Percentiles rank a stretch among this genome's conserved stretches.
These are phyloP conservation scores for Leptopilina myrica DNA, from an alignment of 2,888 invertebrate species.

Conservation along the genomic window DNA sequence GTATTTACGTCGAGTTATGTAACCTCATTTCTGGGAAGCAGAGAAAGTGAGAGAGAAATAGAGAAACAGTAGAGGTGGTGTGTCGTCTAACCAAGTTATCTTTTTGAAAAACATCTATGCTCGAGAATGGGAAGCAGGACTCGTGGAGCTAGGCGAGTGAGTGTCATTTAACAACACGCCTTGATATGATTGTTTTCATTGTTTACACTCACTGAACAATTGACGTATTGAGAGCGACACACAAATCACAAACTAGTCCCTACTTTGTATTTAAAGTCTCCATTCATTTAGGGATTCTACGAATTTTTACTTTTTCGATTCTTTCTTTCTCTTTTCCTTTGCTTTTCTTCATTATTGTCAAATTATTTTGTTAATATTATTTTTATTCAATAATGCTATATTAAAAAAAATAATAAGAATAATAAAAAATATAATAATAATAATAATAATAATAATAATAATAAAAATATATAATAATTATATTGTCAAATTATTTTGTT, in stretches of 20 bases:
- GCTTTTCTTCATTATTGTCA: not conserved
- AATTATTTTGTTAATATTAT: too few species aligned
- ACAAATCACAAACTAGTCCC: not conserved
- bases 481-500: too few species aligned
- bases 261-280: not conserved
- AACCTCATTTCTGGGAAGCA: too few species aligned
- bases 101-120: conserved; percentile 18
- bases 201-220: not conserved
- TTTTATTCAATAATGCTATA: too few species aligned
- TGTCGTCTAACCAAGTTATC: conserved; percentile 27
- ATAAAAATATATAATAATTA: too few species aligned
- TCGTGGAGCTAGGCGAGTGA: not conserved
- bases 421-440: too few species aligned
- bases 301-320: not conserved
- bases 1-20: too few species aligned
- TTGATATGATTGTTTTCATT: conserved; percentile 32
- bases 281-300: not conserved
- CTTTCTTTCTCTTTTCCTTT: not conserved
- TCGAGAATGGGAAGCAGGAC: conserved; percentile 17
- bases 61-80: too few species aligned
- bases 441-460: too few species aligned
- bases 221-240: conserved; percentile 29
- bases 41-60: too few species aligned
- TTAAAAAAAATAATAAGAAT: too few species aligned
- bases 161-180: conserved; percentile 24